Evolutionary conservation across 2,888 invertebrate species (phyloP).

Genomic region (Ischnus inquisitorius): DNA sequence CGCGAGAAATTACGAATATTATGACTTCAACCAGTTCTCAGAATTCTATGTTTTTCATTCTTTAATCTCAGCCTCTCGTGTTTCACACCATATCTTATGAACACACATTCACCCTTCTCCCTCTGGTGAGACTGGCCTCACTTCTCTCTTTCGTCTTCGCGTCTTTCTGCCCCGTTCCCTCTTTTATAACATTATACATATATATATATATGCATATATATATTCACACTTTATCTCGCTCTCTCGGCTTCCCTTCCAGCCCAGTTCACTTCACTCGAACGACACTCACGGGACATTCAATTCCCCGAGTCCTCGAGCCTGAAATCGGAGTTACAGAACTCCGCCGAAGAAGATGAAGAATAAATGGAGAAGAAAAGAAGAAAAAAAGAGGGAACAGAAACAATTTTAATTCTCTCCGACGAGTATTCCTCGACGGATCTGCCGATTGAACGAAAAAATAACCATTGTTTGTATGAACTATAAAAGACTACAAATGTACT

Average conservation of each 20-base stretch:
- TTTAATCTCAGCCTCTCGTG: constrained; percentile 85
- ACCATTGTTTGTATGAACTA: not conserved
- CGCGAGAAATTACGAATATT: constrained; percentile 84
- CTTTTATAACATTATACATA: constrained; percentile 17
- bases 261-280: constrained; percentile 61
- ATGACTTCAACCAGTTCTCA: constrained; percentile 84
- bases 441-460: not conserved
- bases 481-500: not conserved
- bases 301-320: constrained; percentile 61
- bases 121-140: constrained; percentile 33
- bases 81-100: constrained; percentile 83
- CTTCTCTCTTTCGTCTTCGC: constrained; percentile 35
- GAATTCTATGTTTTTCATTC: constrained; percentile 85
- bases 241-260: constrained; percentile 43
- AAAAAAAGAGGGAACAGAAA: constrained; percentile 7
- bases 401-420: constrained; percentile 10
- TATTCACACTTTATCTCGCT: constrained; percentile 24
- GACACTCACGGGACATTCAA: constrained; percentile 66
- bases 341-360: constrained; percentile 35
- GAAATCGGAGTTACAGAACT: constrained; percentile 54
- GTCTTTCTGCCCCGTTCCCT: constrained; percentile 18
- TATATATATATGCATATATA: not conserved
- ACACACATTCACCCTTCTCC: constrained; percentile 70
- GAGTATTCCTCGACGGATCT: constrained; percentile 19
- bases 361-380: constrained; percentile 4